Conservation (phyloP, 2,888 invertebrate genomes). For the Brenthis hecate region DNA sequence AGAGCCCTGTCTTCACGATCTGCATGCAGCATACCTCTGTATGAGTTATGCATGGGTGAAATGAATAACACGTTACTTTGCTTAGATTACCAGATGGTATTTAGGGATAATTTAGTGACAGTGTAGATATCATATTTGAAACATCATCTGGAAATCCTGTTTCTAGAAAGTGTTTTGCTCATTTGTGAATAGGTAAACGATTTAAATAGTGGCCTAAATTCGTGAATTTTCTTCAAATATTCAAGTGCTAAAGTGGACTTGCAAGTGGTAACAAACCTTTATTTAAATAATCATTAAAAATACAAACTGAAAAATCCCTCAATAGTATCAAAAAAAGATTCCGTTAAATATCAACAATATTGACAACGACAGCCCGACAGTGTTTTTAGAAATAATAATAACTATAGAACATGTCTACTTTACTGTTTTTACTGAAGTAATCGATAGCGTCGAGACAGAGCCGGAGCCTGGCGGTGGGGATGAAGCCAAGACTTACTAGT, state of each 20-base stretch:
- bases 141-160: constrained; percentile 1
- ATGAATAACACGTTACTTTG: constrained; percentile 18
- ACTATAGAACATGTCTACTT: constrained; percentile 47
- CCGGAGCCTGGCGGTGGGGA: constrained; percentile 84
- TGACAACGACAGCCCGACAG: neutral
- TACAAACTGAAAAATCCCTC: neutral
- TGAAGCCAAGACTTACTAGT: constrained; percentile 82
- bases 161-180: neutral
- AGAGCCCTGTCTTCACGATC: constrained; percentile 84
- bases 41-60: constrained; percentile 72
- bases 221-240: neutral
- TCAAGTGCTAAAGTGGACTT: neutral
- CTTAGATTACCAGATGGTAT: constrained; percentile 4
- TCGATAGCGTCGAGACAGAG: constrained; percentile 85
- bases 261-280: no score
- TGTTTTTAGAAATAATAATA: constrained; percentile 17
- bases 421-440: constrained; percentile 86
- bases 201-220: constrained; percentile 1
- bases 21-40: constrained; percentile 85
- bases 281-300: neutral
- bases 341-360: neutral
- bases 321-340: neutral
- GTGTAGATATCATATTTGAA: neutral
- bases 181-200: neutral
- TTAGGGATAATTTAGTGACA: neutral